Conservation (phyloP, 2,888 invertebrate genomes). For the Drosophila bunnanda region DNA sequence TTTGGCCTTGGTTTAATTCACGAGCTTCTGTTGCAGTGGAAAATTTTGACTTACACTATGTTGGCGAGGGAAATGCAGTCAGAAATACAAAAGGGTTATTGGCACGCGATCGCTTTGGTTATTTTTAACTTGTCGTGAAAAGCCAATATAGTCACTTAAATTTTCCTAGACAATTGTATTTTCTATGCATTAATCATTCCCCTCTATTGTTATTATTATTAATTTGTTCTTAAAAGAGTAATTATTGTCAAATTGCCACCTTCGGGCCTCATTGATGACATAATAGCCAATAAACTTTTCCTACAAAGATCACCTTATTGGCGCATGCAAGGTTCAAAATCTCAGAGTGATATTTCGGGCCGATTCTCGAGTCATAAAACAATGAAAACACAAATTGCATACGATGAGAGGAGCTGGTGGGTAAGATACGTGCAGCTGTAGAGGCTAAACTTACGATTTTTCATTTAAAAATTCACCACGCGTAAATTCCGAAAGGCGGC, state of each 20-base stretch:
- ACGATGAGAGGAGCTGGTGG: background rate
- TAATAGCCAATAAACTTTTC: background rate
- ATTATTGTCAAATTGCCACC: background rate
- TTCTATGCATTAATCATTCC: background rate
- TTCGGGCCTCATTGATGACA: no score
- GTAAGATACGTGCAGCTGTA: slow-evolving; percentile 6
- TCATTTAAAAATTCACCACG: slow-evolving; percentile 85
- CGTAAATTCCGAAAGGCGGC: slow-evolving; percentile 85
- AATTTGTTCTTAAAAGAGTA: background rate
- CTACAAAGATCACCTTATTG: background rate
- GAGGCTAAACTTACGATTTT: slow-evolving; percentile 84
- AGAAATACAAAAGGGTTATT: background rate
- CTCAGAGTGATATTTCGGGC: background rate
- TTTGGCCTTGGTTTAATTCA: slow-evolving; percentile 67
- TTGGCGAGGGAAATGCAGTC: background rate
- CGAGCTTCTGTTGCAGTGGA: slow-evolving; percentile 27
- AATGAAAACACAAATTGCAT: slow-evolving; percentile 26
- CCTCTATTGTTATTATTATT: background rate
- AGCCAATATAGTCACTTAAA: background rate
- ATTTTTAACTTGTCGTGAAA: background rate
- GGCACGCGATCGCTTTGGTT: background rate
- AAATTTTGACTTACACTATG: slow-evolving; percentile 52
- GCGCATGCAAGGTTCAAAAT: background rate
- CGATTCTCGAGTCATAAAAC: slow-evolving; percentile 50
- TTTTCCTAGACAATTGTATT: background rate